phyloP scores from a whole-genome alignment of 2,797 vertebrate species.

The Ctenopoma multispine region DNA sequence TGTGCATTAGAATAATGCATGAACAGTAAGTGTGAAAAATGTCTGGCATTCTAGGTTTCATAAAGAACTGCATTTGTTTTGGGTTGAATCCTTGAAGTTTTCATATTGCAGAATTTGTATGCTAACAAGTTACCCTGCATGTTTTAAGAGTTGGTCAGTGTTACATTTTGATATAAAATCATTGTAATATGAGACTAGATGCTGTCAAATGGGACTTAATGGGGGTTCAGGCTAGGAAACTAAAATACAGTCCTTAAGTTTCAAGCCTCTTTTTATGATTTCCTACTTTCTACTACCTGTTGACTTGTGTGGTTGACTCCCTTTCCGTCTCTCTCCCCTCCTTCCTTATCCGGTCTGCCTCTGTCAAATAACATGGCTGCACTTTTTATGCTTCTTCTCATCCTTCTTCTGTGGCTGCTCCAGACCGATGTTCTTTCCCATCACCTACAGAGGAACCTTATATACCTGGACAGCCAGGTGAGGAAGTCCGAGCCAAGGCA shows the following conservation, averaged over 20 bases:
- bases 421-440: slow-evolving; percentile 98
- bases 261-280: neutral
- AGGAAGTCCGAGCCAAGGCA: slow-evolving; percentile 75
- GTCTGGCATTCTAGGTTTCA: neutral
- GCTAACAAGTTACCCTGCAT: neutral
- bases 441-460: slow-evolving; percentile 98
- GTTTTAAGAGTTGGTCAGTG: neutral
- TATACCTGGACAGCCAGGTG: slow-evolving; percentile 99
- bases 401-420: slow-evolving; percentile 73
- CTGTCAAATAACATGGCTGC: slow-evolving; percentile 23
- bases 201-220: neutral
- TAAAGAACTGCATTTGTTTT: slow-evolving; percentile 12
- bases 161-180: neutral
- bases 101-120: neutral
- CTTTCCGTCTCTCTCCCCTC: slow-evolving; percentile 36
- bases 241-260: neutral
- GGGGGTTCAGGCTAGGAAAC: too few relatives aligned
- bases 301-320: slow-evolving; percentile 17
- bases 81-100: neutral
- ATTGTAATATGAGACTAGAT: neutral
- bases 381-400: slow-evolving; percentile 20
- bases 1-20: slow-evolving; percentile 1
- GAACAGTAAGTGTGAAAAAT: neutral
- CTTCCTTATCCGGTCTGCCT: slow-evolving; percentile 52
- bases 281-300: slow-evolving; percentile 17